A percentile compares a stretch with the other conserved stretches of the same genome.
These are phyloP conservation scores for Prochilodus magdalenae DNA, from an alignment of 2,113 vertebrate genomes.

Conservation along the genomic window DNA sequence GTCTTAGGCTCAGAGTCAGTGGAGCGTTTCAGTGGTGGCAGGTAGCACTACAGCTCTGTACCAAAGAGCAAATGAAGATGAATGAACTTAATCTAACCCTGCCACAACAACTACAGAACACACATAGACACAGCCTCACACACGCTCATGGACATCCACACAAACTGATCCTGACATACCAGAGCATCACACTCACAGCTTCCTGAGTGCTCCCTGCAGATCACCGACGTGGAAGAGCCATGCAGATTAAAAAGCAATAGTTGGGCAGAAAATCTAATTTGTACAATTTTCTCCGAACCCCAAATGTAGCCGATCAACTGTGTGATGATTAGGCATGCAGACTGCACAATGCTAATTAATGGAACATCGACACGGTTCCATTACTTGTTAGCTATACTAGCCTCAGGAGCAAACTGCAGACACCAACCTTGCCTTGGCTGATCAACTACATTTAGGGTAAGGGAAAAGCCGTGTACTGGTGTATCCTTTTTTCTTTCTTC, in stretches of 20 bases:
- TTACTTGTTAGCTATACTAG: not conserved
- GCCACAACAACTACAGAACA: constrained; percentile 57
- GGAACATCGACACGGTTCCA: not conserved
- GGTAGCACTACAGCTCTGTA: constrained; percentile 54
- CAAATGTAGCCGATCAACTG: too few relatives aligned
- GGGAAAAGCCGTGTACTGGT: too few relatives aligned
- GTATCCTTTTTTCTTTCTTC: too few relatives aligned
- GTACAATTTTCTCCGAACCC: too few relatives aligned
- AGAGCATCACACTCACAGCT: not conserved
- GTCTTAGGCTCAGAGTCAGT: constrained; percentile 53
- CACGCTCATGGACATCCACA: constrained; percentile 8
- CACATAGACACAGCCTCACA: constrained; percentile 19
- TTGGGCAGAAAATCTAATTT: too few relatives aligned
- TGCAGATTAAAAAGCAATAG: not conserved
- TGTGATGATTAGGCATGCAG: not conserved
- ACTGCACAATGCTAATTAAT: not conserved
- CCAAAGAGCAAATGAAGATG: constrained; percentile 70
- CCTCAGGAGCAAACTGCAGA: too few relatives aligned
- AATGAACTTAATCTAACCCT: constrained; percentile 68
- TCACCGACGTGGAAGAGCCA: not conserved
- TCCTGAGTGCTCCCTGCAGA: not conserved
- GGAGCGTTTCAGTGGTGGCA: constrained; percentile 63
- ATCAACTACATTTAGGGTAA: too few relatives aligned
- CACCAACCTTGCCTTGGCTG: too few relatives aligned
- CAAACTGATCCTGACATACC: not conserved